Evolutionary conservation across 1,140 invertebrate genomes (phyloP).

Genomic region (Drosophila mojavensis): DNA sequence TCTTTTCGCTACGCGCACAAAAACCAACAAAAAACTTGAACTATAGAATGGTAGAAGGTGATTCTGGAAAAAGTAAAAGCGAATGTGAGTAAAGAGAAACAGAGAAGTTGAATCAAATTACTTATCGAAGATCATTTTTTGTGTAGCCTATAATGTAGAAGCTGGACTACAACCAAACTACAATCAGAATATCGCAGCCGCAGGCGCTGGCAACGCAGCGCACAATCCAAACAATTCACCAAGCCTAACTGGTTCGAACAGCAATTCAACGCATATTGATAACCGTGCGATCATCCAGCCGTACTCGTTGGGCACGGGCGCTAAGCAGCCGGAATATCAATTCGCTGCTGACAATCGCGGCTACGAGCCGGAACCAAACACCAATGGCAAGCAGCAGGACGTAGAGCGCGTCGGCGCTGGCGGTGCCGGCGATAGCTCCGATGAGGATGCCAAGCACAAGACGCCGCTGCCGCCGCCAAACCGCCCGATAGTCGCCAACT

Average conservation of each 20-base stretch:
- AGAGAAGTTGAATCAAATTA: neutral
- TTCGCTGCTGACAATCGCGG: conserved; percentile 75
- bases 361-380: conserved; percentile 68
- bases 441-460: conserved; percentile 52
- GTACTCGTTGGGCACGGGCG: conserved; percentile 66
- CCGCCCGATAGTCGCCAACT: conserved; percentile 89
- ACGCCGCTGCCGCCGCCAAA: conserved; percentile 76
- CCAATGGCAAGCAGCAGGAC: conserved; percentile 78
- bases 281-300: conserved; percentile 80
- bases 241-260: conserved; percentile 46
- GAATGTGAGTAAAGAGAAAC: conserved; percentile 86
- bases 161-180: conserved; percentile 89
- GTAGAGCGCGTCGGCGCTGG: conserved; percentile 73
- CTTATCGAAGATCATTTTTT: neutral
- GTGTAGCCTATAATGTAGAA: conserved; percentile 86
- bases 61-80: conserved; percentile 89
- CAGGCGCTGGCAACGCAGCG: conserved; percentile 61
- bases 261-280: conserved; percentile 65
- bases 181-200: conserved; percentile 86
- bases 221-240: conserved; percentile 53
- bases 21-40: conserved; percentile 84
- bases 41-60: conserved; percentile 92
- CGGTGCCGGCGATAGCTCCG: conserved; percentile 65
- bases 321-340: conserved; percentile 76
- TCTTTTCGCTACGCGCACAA: conserved; percentile 81